Percentiles rank a stretch among this genome's conserved stretches.
Evolutionary conservation across 2,888 invertebrate species (phyloP).

Genomic region (Spodoptera exigua): DNA sequence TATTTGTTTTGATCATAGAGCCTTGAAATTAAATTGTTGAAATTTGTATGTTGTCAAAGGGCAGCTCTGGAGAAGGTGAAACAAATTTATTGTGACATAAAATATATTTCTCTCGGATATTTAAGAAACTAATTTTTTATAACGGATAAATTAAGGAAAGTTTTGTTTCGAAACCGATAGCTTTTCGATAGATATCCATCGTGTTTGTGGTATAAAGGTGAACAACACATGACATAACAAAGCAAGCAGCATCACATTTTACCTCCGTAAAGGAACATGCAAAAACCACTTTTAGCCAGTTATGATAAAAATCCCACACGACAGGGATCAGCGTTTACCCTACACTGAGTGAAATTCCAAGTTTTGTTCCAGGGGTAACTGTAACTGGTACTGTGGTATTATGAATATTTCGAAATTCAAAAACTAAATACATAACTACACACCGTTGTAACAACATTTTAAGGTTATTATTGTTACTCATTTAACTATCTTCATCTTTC

Average conservation of each 20-base stretch:
- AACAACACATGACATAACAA: no score
- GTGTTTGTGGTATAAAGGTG: no score
- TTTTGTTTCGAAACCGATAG: constrained; percentile 2
- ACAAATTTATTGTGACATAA: constrained; percentile 2
- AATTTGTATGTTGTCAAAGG: constrained; percentile 12
- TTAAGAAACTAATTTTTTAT: constrained; percentile 5
- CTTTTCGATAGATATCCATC: no score
- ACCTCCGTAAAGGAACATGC: no score
- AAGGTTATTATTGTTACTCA: constrained; percentile 9
- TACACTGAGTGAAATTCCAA: no score
- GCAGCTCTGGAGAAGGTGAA: constrained; percentile 12
- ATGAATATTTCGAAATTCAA: no score
- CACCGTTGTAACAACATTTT: constrained; percentile 20
- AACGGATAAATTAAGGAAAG: background rate
- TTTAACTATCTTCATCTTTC: constrained; percentile 2
- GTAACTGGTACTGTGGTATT: no score
- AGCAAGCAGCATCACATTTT: no score
- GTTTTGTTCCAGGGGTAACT: no score
- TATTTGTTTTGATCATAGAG: constrained; percentile 11
- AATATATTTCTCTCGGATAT: constrained; percentile 5
- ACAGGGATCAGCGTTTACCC: no score
- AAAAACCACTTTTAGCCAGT: no score
- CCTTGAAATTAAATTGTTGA: constrained; percentile 12
- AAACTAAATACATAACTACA: background rate
- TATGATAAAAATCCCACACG: no score